These are phyloP conservation scores for Lumbricus terrestris DNA, from an alignment of 2,888 invertebrate species.

Conservation along the genomic window DNA sequence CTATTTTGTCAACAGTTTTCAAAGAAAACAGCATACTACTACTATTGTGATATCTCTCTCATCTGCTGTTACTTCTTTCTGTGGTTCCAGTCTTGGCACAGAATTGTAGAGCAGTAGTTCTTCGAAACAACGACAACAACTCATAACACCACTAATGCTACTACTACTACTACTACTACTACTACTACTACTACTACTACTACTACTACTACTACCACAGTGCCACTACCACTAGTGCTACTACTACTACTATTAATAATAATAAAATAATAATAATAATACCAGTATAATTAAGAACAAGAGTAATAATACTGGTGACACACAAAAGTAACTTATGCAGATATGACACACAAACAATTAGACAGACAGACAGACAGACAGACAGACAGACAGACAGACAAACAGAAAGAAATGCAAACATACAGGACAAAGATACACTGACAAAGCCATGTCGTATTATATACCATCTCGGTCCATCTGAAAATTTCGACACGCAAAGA, in stretches of 20 bases:
- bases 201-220: no score
- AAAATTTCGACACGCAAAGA: not conserved
- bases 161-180: no score
- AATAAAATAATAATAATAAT: conserved; percentile 7
- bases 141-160: no score
- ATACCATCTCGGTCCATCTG: no score
- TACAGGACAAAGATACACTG: not conserved
- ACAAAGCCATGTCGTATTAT: not conserved
- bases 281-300: not conserved
- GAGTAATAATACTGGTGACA: not conserved
- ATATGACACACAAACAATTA: not conserved
- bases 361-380: not conserved
- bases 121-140: not conserved
- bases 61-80: no score
- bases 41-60: no score
- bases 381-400: not conserved
- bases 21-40: not conserved
- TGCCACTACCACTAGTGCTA: no score
- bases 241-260: no score
- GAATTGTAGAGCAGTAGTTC: not conserved
- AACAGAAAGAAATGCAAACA: not conserved
- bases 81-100: not conserved
- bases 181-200: no score
- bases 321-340: not conserved
- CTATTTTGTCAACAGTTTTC: not conserved